Evolutionary conservation across 2,888 invertebrate species (phyloP).

Genomic region (Hoplodrina blanda): DNA sequence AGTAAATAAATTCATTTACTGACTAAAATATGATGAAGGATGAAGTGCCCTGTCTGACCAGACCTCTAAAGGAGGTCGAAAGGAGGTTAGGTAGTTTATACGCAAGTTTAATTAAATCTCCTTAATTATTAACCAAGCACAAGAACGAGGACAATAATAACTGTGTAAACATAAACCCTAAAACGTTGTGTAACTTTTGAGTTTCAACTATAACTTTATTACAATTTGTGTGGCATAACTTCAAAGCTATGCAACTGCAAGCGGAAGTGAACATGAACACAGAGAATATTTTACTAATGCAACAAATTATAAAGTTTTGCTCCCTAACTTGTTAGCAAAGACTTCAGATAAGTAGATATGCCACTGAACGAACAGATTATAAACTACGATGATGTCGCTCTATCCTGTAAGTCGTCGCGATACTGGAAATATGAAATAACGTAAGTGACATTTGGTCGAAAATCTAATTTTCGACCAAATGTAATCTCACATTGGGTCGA

Average conservation of each 20-base stretch:
- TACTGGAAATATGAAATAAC: no score
- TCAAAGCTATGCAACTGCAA: conserved; percentile 12
- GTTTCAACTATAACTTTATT: conserved; percentile 35
- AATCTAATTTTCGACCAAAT: no score
- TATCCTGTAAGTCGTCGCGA: no score
- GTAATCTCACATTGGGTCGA: no score
- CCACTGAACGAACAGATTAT: conserved; percentile 16
- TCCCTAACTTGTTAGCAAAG: neutral
- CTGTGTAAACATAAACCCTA: conserved; percentile 8
- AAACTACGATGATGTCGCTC: neutral
- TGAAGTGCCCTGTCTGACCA: no score
- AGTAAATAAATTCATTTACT: no score
- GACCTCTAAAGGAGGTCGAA: neutral
- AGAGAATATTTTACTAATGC: conserved; percentile 29
- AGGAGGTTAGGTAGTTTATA: neutral
- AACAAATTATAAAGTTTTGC: conserved; percentile 38
- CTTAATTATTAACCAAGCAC: neutral
- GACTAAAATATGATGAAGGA: no score
- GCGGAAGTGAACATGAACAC: conserved; percentile 16
- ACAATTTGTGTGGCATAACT: conserved; percentile 30
- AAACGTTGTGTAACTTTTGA: conserved; percentile 22
- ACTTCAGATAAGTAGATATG: conserved; percentile 14
- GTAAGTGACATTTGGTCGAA: no score
- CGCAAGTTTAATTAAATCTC: neutral
- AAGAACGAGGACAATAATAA: conserved; percentile 1